A percentile compares a stretch with the other conserved stretches of the same genome.
These are phyloP conservation scores for Coelopa frigida DNA, from an alignment of 1,140 invertebrate genomes.

Conservation along the genomic window DNA sequence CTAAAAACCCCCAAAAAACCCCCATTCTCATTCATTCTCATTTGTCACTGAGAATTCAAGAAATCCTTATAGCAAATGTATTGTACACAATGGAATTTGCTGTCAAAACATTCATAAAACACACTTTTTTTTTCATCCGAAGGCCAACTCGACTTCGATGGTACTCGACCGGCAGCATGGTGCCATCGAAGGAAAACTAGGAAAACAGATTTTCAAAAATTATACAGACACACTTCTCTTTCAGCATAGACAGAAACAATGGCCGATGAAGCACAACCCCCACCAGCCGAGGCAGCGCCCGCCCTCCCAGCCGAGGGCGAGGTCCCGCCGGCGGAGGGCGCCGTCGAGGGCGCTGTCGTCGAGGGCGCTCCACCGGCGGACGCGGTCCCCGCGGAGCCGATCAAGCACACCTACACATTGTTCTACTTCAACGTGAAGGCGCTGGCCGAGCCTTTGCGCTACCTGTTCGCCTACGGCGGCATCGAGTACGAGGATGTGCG, in stretches of 20 bases:
- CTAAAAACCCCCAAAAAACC: too few species aligned
- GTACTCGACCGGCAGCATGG: too few species aligned
- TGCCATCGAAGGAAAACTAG: too few species aligned
- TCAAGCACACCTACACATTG: constrained; percentile 50
- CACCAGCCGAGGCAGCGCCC: constrained; percentile 37
- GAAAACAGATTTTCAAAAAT: too few species aligned
- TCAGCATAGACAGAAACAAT: constrained; percentile 26
- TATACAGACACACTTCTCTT: too few species aligned
- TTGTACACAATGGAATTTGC: too few species aligned
- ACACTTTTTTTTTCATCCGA: too few species aligned
- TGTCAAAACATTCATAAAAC: too few species aligned
- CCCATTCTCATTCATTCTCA: too few species aligned
- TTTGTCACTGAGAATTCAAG: too few species aligned
- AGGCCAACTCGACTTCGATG: too few species aligned
- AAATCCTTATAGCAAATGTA: too few species aligned
- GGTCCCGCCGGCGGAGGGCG: constrained; percentile 26
- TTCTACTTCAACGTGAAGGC: constrained; percentile 63
- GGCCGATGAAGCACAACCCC: constrained; percentile 45
- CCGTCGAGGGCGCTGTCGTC: background rate
- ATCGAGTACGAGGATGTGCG: constrained; percentile 60
- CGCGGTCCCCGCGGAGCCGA: constrained; percentile 28
- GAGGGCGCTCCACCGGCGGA: constrained; percentile 21
- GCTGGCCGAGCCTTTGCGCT: constrained; percentile 60
- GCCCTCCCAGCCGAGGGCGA: constrained; percentile 26
- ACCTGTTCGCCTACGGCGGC: constrained; percentile 56